phyloP scores from a whole-genome alignment of 2,113 vertebrate genomes.

The Willisornis vidua region DNA sequence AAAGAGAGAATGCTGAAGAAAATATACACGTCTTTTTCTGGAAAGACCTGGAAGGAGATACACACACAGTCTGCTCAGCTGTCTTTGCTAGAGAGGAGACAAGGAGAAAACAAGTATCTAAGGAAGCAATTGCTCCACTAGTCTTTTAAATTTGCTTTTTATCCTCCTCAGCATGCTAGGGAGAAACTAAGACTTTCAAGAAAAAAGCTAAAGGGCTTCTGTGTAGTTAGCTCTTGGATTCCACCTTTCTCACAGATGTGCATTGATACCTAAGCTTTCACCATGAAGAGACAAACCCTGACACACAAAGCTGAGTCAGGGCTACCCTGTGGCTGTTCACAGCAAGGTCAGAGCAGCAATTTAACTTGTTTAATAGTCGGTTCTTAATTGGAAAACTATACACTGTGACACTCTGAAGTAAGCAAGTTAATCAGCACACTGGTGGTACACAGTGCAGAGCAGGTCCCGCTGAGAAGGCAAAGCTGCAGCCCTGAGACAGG shows the following conservation, averaged over 20 bases:
- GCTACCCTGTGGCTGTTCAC: neutral
- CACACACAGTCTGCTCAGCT: neutral
- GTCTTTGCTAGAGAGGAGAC: neutral
- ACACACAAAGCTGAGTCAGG: neutral
- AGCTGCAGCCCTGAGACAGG: neutral
- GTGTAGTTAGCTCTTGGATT: neutral
- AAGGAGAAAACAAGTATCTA: neutral
- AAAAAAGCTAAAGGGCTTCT: neutral
- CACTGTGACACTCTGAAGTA: neutral
- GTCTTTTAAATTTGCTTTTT: neutral
- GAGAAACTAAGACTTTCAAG: neutral
- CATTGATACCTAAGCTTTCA: neutral
- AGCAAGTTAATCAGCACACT: neutral
- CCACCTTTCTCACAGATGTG: neutral
- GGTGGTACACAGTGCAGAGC: accelerated
- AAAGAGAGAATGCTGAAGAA: neutral
- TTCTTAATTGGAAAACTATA: neutral
- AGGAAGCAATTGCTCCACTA: neutral
- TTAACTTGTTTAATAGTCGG: neutral
- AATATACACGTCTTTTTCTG: neutral
- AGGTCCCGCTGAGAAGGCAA: neutral
- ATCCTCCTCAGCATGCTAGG: accelerated
- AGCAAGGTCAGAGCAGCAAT: conserved; percentile 2
- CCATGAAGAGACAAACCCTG: neutral
- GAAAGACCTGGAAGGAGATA: neutral